Base-by-base conservation (phyloP, 2,888 invertebrate species). In the Mamestra brassicae region DNA sequence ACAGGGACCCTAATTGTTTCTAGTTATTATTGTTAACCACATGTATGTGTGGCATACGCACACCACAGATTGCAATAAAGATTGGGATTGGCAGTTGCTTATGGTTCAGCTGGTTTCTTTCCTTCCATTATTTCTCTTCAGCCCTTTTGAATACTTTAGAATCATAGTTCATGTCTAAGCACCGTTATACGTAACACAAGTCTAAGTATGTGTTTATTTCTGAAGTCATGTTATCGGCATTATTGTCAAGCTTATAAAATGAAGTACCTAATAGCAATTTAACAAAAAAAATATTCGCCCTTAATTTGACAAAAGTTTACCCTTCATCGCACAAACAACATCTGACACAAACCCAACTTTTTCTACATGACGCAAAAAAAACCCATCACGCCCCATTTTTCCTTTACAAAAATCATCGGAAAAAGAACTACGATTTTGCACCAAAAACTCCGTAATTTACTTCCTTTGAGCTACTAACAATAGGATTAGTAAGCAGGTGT, bases 401-500 rank as follows among this genome's bases (percentile, higher is more conserved):
- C 8, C 38, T 78, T 73, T 60, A 72, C 71, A 71, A 76, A 84
- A 79, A 58, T 50, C 11, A 54, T 45, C 61, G 11, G 78, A 86
- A 89, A 91, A 91, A 89, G 88, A 72, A 26, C 34, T 50, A 85
- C 74, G 83, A 85, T 90, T 91, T 91, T 89, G 91, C 92, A 91
- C 86, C 85, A 87, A 90, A 90, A 90, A 81, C 73, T 82, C 86
- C 85, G 87, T 83, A 93, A 92, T 95, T 94, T 93, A 92, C 91
- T 87, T 90, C 88, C 90, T 87, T 86, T 84, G 88, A 86, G 90
- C 90, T 89, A 85, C 61, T 75, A 91, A 96, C 95, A 96, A 96
- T 95, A 90, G 94, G 90, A 93, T 94, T 93, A 92, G 89, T 89
- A 89, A 90, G 95, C 96, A 96, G 96, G 96, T 96, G 96, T 95